Evolutionary conservation across 2,113 vertebrate species (phyloP).

Genomic region (Gulo gulo): DNA sequence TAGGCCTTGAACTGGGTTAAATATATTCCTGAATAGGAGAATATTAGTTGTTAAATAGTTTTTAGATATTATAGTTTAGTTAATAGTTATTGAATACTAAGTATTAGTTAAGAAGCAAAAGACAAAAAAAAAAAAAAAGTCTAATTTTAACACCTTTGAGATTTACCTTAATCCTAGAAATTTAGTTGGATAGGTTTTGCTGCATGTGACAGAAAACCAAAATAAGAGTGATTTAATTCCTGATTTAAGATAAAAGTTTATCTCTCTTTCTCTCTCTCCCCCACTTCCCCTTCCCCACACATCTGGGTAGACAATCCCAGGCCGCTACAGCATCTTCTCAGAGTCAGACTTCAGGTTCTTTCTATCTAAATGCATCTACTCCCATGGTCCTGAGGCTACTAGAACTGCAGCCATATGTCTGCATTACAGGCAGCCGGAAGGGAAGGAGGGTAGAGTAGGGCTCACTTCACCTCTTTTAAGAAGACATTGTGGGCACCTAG

Average conservation of each 20-base stretch:
- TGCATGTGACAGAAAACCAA: background rate
- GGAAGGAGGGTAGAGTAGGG: background rate
- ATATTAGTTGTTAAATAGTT: background rate
- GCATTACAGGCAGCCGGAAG: background rate
- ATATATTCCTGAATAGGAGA: background rate
- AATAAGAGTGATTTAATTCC: background rate
- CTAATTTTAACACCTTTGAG: background rate
- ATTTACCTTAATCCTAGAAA: background rate
- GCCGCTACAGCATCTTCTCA: background rate
- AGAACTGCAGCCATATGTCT: background rate
- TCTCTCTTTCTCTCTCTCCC: background rate
- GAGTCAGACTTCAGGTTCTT: background rate
- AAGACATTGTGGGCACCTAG: background rate
- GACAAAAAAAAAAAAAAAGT: background rate
- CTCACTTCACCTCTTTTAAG: background rate
- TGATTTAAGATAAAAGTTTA: background rate
- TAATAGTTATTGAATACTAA: background rate
- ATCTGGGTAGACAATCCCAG: background rate
- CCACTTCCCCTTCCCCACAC: background rate
- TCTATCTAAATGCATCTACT: background rate
- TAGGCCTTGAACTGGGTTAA: background rate
- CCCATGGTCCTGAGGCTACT: background rate
- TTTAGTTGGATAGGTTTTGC: background rate
- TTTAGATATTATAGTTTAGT: background rate
- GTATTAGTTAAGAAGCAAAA: slow-evolving; percentile 17